phyloP scores from a whole-genome alignment of 2,888 invertebrate genomes.

The Trichopoda pennipes region DNA sequence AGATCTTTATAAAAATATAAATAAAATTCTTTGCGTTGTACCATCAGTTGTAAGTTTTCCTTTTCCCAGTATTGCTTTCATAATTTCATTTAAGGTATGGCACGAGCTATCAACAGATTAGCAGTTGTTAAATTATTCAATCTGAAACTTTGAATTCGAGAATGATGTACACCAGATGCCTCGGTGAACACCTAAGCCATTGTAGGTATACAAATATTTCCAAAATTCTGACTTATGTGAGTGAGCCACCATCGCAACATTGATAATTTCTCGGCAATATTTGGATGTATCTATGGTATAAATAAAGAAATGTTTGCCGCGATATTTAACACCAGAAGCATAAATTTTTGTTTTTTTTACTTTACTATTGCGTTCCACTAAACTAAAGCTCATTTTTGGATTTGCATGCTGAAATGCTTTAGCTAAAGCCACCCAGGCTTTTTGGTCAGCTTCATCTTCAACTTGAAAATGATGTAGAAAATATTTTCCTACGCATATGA shows the following conservation, averaged over 20 bases:
- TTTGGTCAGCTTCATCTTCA: constrained; percentile 95
- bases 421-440: constrained; percentile 96
- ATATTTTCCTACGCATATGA: no score
- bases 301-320: neutral
- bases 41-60: constrained; percentile 93
- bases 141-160: constrained; percentile 94
- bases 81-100: constrained; percentile 95
- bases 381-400: constrained; percentile 90
- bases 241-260: constrained; percentile 97
- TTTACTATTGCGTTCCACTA: constrained; percentile 91
- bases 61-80: constrained; percentile 94
- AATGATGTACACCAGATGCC: constrained; percentile 98
- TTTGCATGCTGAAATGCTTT: constrained; percentile 94
- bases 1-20: neutral
- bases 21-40: constrained; percentile 86
- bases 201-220: constrained; percentile 98
- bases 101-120: constrained; percentile 93
- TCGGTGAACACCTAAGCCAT: constrained; percentile 98
- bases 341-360: constrained; percentile 78
- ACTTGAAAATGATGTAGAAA: constrained; percentile 99
- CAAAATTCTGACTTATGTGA: constrained; percentile 97
- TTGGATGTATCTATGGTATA: constrained; percentile 85
- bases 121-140: constrained; percentile 94
- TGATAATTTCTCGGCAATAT: constrained; percentile 96
- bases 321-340: no score